Percentiles rank a stretch among this genome's conserved stretches.
phyloP scores from a whole-genome alignment of 1,140 invertebrate species.

The Anoplophora glabripennis region DNA sequence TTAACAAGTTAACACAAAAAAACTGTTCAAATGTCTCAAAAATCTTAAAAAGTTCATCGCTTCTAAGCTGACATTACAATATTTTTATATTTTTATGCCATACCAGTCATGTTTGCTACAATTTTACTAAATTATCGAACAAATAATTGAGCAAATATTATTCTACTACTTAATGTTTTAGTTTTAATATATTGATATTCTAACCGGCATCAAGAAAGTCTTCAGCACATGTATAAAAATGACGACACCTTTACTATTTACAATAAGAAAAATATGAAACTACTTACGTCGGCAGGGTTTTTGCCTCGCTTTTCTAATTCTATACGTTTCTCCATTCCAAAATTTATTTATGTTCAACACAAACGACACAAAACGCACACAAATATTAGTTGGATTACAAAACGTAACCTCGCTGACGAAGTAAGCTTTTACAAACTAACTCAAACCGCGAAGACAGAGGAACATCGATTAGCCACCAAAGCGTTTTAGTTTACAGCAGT shows the following conservation, averaged over 20 bases:
- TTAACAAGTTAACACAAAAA: too few species aligned
- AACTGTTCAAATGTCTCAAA: too few species aligned
- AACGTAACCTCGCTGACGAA: conserved; percentile 17
- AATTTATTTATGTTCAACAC: conserved; percentile 6
- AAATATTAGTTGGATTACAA: not conserved
- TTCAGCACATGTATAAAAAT: conserved; percentile 17
- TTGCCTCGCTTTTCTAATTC: conserved; percentile 84
- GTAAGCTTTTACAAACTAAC: conserved; percentile 15
- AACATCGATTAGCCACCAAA: conserved; percentile 24
- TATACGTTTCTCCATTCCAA: conserved; percentile 85
- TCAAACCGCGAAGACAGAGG: conserved; percentile 18
- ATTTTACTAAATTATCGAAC: not conserved
- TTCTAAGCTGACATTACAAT: not conserved
- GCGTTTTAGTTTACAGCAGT: conserved; percentile 17
- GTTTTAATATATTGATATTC: conserved; percentile 11
- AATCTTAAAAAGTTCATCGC: too few species aligned
- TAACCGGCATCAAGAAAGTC: conserved; percentile 4
- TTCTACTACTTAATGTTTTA: not conserved
- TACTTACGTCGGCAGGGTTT: conserved; percentile 76
- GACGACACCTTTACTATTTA: conserved; percentile 11
- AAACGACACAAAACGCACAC: conserved; percentile 10
- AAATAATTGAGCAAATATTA: too few species aligned
- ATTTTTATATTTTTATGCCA: not conserved
- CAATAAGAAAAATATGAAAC: conserved; percentile 17
- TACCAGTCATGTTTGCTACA: not conserved